Conservation (phyloP, 2,888 invertebrate species). For the Argyresthia goedartella region DNA sequence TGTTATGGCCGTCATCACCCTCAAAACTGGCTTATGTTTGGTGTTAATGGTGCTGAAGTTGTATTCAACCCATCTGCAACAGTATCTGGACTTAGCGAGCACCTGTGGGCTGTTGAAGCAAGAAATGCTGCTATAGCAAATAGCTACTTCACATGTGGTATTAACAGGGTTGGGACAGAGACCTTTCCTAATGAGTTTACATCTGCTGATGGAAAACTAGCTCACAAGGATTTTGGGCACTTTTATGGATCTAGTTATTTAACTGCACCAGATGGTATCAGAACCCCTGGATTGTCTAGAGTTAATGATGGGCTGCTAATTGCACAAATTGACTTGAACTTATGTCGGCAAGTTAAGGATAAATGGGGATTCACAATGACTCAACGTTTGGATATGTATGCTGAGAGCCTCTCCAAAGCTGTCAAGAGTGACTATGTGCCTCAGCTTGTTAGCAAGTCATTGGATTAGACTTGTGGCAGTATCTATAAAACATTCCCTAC, state of each 20-base stretch:
- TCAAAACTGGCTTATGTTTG: conserved; percentile 98
- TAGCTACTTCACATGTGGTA: conserved; percentile 93
- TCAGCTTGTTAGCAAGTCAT: conserved; percentile 29
- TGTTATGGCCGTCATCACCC: conserved; percentile 99
- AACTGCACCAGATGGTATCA: conserved; percentile 92
- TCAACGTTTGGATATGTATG: conserved; percentile 92
- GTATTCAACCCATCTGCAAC: conserved; percentile 99
- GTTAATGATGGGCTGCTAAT: conserved; percentile 88
- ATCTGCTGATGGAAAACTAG: conserved; percentile 76
- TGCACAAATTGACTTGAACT: conserved; percentile 91
- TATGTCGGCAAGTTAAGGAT: conserved; percentile 95
- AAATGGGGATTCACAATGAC: conserved; percentile 98
- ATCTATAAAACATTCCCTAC: too few relatives aligned
- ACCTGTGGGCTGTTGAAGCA: conserved; percentile 96
- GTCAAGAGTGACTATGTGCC: conserved; percentile 37
- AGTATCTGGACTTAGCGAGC: conserved; percentile 84
- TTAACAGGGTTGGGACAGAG: conserved; percentile 96
- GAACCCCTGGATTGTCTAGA: conserved; percentile 90
- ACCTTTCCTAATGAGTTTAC: conserved; percentile 74
- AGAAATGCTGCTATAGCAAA: conserved; percentile 97
- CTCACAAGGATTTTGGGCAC: conserved; percentile 92
- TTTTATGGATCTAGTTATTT: conserved; percentile 98
- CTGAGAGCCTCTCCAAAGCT: conserved; percentile 73
- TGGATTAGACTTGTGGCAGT: neutral
- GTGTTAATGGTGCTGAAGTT: conserved; percentile 97